Evolutionary conservation across 2,888 invertebrate species (phyloP).

Genomic region (Petrolisthes manimaculis): DNA sequence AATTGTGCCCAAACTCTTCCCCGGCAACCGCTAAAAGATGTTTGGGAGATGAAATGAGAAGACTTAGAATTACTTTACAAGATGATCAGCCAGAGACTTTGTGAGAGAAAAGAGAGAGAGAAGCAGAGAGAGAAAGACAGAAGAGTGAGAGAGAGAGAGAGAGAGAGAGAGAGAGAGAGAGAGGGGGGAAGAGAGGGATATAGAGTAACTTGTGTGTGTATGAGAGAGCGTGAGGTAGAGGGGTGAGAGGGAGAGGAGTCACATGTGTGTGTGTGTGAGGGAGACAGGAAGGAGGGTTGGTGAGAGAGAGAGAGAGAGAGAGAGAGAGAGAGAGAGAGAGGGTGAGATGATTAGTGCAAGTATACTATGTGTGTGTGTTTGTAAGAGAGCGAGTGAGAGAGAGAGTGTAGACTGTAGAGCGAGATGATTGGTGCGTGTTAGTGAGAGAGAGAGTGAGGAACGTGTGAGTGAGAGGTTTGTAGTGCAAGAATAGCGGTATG

Average conservation of each 20-base stretch:
- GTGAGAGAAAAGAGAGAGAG: constrained; percentile 10
- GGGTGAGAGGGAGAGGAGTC: no score
- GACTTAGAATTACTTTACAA: constrained; percentile 40
- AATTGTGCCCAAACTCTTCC: constrained; percentile 46
- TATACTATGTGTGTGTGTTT: no score
- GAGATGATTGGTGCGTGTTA: not conserved
- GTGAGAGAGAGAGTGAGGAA: not conserved
- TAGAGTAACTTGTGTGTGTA: no score
- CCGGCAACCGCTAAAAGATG: constrained; percentile 41
- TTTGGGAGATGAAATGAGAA: constrained; percentile 25
- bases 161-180: constrained; percentile 19
- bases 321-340: no score
- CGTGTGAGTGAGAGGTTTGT: not conserved
- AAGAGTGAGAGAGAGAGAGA: constrained; percentile 20
- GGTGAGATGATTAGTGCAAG: no score
- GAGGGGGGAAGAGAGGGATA: constrained; percentile 22
- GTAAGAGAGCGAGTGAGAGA: not conserved
- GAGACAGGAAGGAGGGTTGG: no score
- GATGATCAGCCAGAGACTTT: constrained; percentile 20
- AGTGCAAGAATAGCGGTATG: no score
- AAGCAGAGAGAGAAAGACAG: constrained; percentile 14
- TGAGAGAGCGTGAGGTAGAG: constrained; percentile 1
- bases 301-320: no score
- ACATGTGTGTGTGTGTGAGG: no score
- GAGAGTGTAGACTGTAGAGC: not conserved